Conservation (phyloP, 2,113 vertebrate genomes). For the Cyprinus carpio region DNA sequence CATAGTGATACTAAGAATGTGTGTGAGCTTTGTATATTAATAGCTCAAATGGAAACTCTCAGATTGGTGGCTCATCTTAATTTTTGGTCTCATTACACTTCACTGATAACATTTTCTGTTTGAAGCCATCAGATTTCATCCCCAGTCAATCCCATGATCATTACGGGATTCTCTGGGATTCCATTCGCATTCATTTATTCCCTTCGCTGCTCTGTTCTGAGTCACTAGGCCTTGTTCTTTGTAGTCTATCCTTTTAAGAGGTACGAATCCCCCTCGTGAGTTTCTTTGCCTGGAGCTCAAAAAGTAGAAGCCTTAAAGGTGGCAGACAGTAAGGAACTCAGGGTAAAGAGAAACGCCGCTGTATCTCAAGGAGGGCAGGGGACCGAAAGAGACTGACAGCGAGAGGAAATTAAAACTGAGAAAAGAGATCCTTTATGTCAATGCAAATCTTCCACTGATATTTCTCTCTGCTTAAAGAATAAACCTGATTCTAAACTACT, state of each 20-base stretch:
- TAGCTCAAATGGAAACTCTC: not conserved
- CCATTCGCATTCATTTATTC: conserved; percentile 37
- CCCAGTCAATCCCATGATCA: conserved; percentile 36
- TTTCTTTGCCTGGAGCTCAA: conserved; percentile 23
- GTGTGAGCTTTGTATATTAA: not conserved
- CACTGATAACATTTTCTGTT: conserved; percentile 17
- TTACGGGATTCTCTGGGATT: conserved; percentile 2
- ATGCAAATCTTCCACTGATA: conserved; percentile 4
- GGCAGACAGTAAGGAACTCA: conserved; percentile 24
- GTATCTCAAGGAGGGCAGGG: conserved; percentile 8
- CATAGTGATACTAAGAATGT: not conserved
- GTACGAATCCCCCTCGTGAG: conserved; percentile 10
- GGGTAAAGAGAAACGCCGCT: not conserved
- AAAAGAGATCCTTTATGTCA: conserved; percentile 14
- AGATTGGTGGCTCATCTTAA: not conserved
- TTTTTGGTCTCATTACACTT: conserved; percentile 2
- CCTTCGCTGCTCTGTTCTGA: not conserved
- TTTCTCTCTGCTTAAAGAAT: not conserved
- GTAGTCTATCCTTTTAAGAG: conserved; percentile 34
- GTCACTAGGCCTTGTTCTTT: conserved; percentile 31
- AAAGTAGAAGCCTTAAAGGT: conserved; percentile 15
- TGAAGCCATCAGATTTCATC: conserved; percentile 4
- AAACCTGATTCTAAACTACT: not conserved
- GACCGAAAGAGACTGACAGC: conserved; percentile 6
- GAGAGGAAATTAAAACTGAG: conserved; percentile 8